Percentiles rank a stretch among this genome's conserved stretches.
Evolutionary conservation across 2,888 invertebrate species (phyloP).

Genomic region (Danaus chrysippus): DNA sequence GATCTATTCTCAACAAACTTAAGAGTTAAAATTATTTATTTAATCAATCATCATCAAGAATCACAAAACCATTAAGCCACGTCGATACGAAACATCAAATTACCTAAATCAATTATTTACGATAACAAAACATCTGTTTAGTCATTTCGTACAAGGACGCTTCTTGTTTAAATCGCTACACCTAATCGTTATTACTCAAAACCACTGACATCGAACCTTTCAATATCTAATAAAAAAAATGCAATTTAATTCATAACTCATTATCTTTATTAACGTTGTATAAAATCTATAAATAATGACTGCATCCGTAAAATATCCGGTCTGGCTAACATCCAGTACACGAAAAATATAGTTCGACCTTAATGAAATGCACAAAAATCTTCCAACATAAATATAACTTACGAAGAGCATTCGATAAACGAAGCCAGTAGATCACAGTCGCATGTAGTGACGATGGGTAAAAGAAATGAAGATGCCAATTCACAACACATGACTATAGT

Average conservation of each 20-base stretch:
- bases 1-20: too few relatives aligned
- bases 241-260: background rate
- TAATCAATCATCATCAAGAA: too few relatives aligned
- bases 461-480: slow-evolving; percentile 13
- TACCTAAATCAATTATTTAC: background rate
- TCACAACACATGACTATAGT: slow-evolving; percentile 29
- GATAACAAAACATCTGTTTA: slow-evolving; percentile 12
- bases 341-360: background rate
- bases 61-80: background rate
- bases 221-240: background rate
- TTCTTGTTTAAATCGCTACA: slow-evolving; percentile 13
- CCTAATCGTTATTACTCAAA: background rate
- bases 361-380: background rate
- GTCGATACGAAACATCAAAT: background rate
- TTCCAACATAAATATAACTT: slow-evolving; percentile 12
- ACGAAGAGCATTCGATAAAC: slow-evolving; percentile 15
- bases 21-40: too few relatives aligned
- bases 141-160: slow-evolving; percentile 25
- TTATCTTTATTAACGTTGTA: background rate
- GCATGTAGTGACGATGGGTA: slow-evolving; percentile 13
- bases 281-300: slow-evolving; percentile 1
- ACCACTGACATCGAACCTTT: background rate
- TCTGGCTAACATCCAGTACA: background rate
- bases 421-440: slow-evolving; percentile 22
- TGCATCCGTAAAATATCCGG: background rate